These are phyloP conservation scores for Austrofundulus limnaeus DNA, from an alignment of 2,113 vertebrate species.

Conservation along the genomic window DNA sequence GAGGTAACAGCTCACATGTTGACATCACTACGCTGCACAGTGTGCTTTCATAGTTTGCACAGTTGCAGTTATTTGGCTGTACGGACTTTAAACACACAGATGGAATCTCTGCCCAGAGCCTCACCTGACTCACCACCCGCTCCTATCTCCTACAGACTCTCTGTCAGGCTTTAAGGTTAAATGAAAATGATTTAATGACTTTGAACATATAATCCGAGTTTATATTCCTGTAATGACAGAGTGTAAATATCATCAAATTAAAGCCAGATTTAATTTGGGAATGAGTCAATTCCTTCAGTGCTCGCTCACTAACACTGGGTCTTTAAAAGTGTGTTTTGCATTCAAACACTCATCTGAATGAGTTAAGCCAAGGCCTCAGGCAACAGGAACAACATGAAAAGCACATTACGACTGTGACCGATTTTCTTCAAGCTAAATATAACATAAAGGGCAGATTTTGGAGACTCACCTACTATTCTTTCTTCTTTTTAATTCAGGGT, in stretches of 20 bases:
- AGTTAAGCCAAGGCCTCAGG: constrained; percentile 58
- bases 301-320: neutral
- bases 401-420: constrained; percentile 65
- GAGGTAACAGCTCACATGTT: constrained; percentile 58
- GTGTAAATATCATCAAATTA: constrained; percentile 63
- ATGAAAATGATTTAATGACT: constrained; percentile 53
- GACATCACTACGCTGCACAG: constrained; percentile 41
- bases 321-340: constrained; percentile 54
- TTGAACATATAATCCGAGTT: constrained; percentile 55
- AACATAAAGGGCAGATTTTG: constrained; percentile 47
- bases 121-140: constrained; percentile 18
- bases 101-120: neutral
- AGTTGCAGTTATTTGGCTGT: constrained; percentile 19
- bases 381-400: constrained; percentile 70
- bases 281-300: constrained; percentile 34
- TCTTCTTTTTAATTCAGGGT: constrained; percentile 3
- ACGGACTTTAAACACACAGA: neutral
- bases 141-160: constrained; percentile 17
- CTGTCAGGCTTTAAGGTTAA: constrained; percentile 23
- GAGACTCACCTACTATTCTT: constrained; percentile 37
- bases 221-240: constrained; percentile 36
- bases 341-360: constrained; percentile 66
- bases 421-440: constrained; percentile 64
- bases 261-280: constrained; percentile 47
- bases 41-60: constrained; percentile 26